Base-by-base conservation (phyloP, 2,113 vertebrate species). In the Gasterosteus aculeatus region DNA sequence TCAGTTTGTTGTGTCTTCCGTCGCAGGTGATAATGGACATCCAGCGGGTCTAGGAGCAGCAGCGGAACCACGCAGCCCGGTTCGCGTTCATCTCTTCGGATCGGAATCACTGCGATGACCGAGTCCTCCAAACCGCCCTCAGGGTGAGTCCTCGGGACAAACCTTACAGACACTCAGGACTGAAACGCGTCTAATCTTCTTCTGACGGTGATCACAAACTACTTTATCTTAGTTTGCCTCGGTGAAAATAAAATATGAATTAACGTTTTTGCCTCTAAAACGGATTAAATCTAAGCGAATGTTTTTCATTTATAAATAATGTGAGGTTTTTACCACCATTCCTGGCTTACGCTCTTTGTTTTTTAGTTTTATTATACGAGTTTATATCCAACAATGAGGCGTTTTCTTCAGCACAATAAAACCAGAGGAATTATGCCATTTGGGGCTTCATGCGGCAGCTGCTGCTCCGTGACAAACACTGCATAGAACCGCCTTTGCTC, bases 111-210 rank as follows among this genome's bases (percentile, higher is more conserved):
- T 51, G 73, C 81, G 51, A 88, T 89, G 82, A 83, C 81, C 61
- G 90, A 92, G 54, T 66, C 81, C 41, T 83, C 83, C 3, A 93
- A 92, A 83, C 86, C 92, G 35, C 89, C 92, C n/a, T 58, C 62
- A 31, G 89, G 92, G 94, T 95, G 83, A 91, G 93, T 85, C 42
- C 11, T 5, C 7, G 41, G 22, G 61, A 67, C 14, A 0, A 59
- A 3, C 7, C n/a, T 14, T 10, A 42, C 19, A 22, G 0, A 1
- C 1, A 6, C 29, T 18, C 14, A 58, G 0, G 1, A 26, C 5
- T 16, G 46, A 0, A n/a, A 38, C 15, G 1, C 42, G 19, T 59
- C n/a, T n/a, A n/a, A n/a, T n/a, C 7, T 46, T 5, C 18, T 7
- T 22, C 6, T 53, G 47, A 42, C 15, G 1, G 33, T 15, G 18